Base-by-base conservation (phyloP, 2,888 invertebrate species). In the Noctua fimbriata region DNA sequence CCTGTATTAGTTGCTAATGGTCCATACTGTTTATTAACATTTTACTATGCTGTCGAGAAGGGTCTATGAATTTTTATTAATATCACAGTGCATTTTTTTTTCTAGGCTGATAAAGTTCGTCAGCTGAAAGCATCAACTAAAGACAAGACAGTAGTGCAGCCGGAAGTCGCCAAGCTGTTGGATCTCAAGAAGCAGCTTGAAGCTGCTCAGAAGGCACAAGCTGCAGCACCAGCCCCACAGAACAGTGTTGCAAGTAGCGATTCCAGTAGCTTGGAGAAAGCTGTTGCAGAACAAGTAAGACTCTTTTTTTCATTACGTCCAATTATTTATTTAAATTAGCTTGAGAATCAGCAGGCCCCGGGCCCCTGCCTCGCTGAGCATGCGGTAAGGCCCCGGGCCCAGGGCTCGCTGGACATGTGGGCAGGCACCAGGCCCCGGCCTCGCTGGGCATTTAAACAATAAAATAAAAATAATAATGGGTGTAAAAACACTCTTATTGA, bases 211-310 rank as follows among this genome's bases (percentile, higher is more conserved):
- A 82, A 84, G 49, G 0, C 36, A 1, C 77, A 76, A 55, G 69
- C 83, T 65, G 52, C 71, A 10, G 47, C 67, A 0, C 52, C 81
- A 1, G 52, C 69, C 1, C 16, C 76, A 47, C 67, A 63, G 52
- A 72, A 7, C 14, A 58, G 4, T 28, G 28, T 24, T 41, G 18
- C 66, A 1, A 32, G 16, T 28, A 71, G 66, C 4, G 76, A 86
- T 58, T 82, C 66, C 0, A 69, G 65, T 7, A 73, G 76, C 10
- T 70, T 90, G 21, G 90, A 90, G 44, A 89, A 83, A 58, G 90
- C 89, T 4, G 79, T 89, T 0, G 78, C 87, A 0, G 90, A 84
- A 66, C 89, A 89, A 66, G 55, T 52, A 10, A 24, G 16, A 16
- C 5, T 12, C 63, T 36, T 49, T 47, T 52, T 6, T 28, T 55